phyloP scores from a whole-genome alignment of 2,113 vertebrate species.

The Eulemur rufifrons region DNA sequence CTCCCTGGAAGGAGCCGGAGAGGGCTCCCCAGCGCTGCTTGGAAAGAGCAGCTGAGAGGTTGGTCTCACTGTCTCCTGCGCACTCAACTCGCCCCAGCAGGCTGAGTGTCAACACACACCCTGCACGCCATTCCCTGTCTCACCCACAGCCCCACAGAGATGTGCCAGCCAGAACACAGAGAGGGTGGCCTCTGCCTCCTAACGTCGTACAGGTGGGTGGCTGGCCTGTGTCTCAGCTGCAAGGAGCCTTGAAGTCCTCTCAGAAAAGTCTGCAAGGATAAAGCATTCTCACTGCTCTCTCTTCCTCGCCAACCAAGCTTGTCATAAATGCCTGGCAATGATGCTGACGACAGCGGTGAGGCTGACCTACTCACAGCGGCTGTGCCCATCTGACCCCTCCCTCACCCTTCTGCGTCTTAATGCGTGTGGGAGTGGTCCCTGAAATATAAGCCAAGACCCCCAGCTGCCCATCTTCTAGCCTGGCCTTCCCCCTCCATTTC shows the following conservation, averaged over 20 bases:
- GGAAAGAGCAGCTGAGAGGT: too few species aligned
- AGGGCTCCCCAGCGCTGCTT: background rate
- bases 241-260: background rate
- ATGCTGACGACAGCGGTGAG: background rate
- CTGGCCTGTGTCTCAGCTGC: too few species aligned
- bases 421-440: background rate
- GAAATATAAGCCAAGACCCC: background rate
- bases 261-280: background rate
- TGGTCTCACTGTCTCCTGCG: background rate
- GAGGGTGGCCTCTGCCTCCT: background rate
- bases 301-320: background rate
- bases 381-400: rapidly evolving
- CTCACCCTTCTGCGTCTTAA: background rate
- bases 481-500: background rate
- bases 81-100: background rate
- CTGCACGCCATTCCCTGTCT: background rate
- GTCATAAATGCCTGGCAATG: rapidly evolving
- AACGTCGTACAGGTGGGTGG: rapidly evolving
- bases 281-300: rapidly evolving
- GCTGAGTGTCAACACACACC: rapidly evolving
- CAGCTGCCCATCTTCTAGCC: background rate
- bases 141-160: background rate
- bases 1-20: background rate
- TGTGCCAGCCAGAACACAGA: background rate
- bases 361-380: rapidly evolving